Conservation (phyloP, 2,797 vertebrate species). For the Sphaeramia orbicularis region DNA sequence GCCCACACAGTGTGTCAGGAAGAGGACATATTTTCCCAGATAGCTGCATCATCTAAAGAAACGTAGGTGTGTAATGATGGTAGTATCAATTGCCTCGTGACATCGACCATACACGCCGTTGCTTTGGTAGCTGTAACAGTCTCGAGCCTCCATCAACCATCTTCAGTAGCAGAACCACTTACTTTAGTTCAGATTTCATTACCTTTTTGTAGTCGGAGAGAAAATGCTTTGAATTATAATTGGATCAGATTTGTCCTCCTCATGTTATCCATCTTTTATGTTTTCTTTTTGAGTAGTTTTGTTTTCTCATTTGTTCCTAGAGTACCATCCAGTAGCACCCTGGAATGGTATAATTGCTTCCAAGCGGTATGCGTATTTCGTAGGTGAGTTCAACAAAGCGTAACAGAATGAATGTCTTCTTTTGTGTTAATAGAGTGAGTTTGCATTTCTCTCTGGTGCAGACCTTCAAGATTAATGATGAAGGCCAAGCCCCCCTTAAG, state of each 20-base stretch:
- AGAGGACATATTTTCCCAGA: conserved; percentile 56
- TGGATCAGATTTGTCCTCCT: conserved; percentile 32
- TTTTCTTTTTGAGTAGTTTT: conserved; percentile 24
- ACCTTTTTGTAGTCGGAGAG: conserved; percentile 18
- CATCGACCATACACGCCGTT: conserved; percentile 38
- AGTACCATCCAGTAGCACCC: conserved; percentile 42
- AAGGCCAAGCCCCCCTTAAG: conserved; percentile 72
- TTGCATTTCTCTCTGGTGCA: conserved; percentile 52
- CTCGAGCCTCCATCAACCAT: conserved; percentile 48
- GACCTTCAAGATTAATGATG: conserved; percentile 79
- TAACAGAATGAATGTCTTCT: conserved; percentile 73
- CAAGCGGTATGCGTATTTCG: conserved; percentile 54
- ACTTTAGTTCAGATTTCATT: conserved; percentile 45
- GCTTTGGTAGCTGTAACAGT: conserved; percentile 43
- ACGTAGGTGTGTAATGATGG: conserved; percentile 61
- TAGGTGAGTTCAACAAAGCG: conserved; percentile 61
- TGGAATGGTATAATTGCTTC: conserved; percentile 63
- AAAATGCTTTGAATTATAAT: conserved; percentile 41
- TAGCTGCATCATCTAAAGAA: conserved; percentile 67
- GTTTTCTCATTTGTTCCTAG: conserved; percentile 45
- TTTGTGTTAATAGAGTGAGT: conserved; percentile 79
- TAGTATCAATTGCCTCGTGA: conserved; percentile 51
- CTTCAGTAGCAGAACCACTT: conserved; percentile 46
- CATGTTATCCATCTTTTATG: conserved; percentile 30
- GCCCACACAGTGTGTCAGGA: conserved; percentile 7